Percentiles rank a stretch among this genome's conserved stretches.
Conservation (phyloP, 2,797 vertebrate genomes). For the Schizothorax lantsangensis region DNA sequence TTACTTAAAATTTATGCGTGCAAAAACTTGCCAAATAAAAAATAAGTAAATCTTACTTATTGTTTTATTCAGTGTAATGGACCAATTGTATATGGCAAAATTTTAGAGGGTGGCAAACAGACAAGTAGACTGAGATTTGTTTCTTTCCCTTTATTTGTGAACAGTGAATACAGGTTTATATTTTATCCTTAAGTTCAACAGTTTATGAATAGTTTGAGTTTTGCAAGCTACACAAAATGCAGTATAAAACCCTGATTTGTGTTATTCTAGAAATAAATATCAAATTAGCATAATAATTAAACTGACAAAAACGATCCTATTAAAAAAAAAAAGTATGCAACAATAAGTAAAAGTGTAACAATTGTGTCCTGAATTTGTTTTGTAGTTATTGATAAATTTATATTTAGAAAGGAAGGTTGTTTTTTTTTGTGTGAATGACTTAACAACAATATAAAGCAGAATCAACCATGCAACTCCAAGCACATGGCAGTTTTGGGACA, state of each 20-base stretch:
- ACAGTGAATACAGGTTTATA: neutral
- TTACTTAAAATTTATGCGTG: no score
- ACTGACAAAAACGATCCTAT: no score
- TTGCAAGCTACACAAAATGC: neutral
- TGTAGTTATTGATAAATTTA: neutral
- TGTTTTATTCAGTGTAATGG: no score
- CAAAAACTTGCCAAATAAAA: no score
- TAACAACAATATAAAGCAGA: neutral
- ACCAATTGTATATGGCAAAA: no score
- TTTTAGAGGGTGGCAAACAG: neutral
- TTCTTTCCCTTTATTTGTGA: neutral
- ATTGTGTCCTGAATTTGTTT: neutral
- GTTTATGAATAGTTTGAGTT: neutral
- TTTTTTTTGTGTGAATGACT: no score
- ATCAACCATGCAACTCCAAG: neutral
- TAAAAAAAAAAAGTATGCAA: neutral
- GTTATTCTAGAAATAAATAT: neutral
- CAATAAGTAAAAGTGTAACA: neutral
- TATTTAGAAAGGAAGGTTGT: no score
- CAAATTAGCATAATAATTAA: neutral
- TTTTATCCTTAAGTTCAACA: neutral
- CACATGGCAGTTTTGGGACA: neutral
- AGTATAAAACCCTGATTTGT: neutral
- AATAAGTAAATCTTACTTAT: no score
- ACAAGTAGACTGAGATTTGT: neutral